Conservation (phyloP, 1,140 invertebrate genomes). For the Paracyclopina nana region DNA sequence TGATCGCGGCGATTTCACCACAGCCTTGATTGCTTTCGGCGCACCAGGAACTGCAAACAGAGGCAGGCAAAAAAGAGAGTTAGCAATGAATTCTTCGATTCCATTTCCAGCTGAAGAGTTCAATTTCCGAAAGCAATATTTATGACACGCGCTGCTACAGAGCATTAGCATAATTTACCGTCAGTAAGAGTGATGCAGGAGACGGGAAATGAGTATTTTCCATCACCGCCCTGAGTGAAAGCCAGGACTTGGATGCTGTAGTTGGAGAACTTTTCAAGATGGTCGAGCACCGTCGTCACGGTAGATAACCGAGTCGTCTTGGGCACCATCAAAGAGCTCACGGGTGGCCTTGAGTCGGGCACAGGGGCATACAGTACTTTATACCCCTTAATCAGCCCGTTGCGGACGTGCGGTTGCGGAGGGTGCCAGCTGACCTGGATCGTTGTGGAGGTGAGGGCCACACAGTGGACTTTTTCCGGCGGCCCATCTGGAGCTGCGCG, state of each 20-base stretch:
- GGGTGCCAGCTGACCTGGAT: neutral
- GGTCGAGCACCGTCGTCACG: neutral
- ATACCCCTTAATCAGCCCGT: neutral
- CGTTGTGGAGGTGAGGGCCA: neutral
- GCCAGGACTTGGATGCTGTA: neutral
- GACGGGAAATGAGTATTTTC: neutral
- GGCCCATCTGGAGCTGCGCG: neutral
- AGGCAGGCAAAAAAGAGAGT: neutral
- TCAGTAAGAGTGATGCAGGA: neutral
- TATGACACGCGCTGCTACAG: neutral
- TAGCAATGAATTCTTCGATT: neutral
- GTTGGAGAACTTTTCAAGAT: neutral
- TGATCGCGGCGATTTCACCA: neutral
- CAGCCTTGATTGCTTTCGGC: neutral
- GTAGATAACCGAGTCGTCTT: neutral
- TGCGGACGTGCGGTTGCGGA: neutral
- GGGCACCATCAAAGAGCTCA: neutral
- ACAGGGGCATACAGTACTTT: neutral
- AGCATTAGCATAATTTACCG: neutral
- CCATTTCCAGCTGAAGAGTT: neutral
- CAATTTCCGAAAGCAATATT: neutral
- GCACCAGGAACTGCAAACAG: neutral
- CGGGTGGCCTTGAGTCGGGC: neutral
- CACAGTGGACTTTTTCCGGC: neutral
- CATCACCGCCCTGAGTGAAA: neutral